Conservation (phyloP, 2,797 vertebrate species). For the Coccyzus lansbergi region DNA sequence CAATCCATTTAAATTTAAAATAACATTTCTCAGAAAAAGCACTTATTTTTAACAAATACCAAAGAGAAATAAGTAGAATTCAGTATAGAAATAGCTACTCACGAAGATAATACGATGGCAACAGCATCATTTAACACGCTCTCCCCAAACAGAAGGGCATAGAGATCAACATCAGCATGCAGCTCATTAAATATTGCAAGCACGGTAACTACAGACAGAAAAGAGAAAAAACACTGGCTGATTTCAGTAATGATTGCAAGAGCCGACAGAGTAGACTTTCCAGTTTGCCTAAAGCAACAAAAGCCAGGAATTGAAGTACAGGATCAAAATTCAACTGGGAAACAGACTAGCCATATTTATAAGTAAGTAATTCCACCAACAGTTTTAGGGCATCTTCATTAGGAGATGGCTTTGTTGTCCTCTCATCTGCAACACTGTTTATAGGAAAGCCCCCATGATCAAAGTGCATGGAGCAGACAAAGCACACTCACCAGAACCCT, state of each 20-base stretch:
- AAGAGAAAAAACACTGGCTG: background rate
- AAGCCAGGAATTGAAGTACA: background rate
- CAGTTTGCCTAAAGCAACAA: background rate
- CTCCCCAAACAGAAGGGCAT: conserved; percentile 97
- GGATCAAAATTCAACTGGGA: background rate
- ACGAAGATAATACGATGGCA: conserved; percentile 96
- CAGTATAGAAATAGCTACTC: conserved; percentile 71
- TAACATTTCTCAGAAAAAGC: background rate
- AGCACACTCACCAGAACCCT: background rate
- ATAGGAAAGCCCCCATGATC: background rate
- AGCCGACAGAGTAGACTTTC: background rate
- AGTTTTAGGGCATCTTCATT: background rate
- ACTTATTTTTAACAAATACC: background rate
- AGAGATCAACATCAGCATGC: conserved; percentile 94
- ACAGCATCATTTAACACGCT: conserved; percentile 97
- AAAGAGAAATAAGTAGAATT: background rate
- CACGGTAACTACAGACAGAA: conserved; percentile 86
- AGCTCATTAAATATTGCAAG: conserved; percentile 98
- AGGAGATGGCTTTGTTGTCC: background rate
- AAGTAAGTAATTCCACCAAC: background rate
- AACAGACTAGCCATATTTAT: background rate
- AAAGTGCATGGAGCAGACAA: background rate
- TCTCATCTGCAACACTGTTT: background rate
- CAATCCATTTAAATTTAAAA: background rate
- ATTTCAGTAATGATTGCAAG: rapidly evolving